A percentile compares a stretch with the other conserved stretches of the same genome.
These are phyloP conservation scores for Mactromeris polynyma DNA, from an alignment of 2,888 invertebrate species.

Conservation along the genomic window DNA sequence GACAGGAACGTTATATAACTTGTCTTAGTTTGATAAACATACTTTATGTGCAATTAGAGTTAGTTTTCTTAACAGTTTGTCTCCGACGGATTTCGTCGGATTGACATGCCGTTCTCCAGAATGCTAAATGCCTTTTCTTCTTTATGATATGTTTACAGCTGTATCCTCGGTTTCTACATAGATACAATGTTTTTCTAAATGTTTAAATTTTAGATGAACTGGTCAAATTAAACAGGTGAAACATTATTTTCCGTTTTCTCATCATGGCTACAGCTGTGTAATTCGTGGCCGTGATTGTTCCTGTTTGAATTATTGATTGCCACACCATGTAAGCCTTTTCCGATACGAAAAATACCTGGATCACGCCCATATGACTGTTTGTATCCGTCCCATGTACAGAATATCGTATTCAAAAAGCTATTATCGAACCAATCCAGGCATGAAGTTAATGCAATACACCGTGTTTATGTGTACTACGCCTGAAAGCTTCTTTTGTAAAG, in stretches of 20 bases:
- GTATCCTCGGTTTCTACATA: too few relatives aligned
- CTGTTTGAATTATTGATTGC: background rate
- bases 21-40: too few relatives aligned
- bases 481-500: slow-evolving; percentile 37
- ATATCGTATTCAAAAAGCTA: slow-evolving; percentile 27
- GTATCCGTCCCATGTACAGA: slow-evolving; percentile 18
- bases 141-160: too few relatives aligned
- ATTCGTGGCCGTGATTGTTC: background rate
- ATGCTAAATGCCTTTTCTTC: too few relatives aligned
- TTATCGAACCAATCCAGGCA: slow-evolving; percentile 27
- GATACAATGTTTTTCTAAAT: too few relatives aligned
- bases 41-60: too few relatives aligned
- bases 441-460: slow-evolving; percentile 38
- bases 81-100: too few relatives aligned
- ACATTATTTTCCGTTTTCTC: background rate
- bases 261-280: background rate
- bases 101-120: too few relatives aligned
- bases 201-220: background rate
- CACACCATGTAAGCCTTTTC: background rate
- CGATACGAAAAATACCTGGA: slow-evolving; percentile 13
- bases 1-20: too few relatives aligned
- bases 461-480: slow-evolving; percentile 36
- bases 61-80: too few relatives aligned
- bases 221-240: background rate
- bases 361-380: slow-evolving; percentile 1